Evolutionary conservation across 2,797 vertebrate genomes (phyloP).

Genomic region (Gallinago stenura): DNA sequence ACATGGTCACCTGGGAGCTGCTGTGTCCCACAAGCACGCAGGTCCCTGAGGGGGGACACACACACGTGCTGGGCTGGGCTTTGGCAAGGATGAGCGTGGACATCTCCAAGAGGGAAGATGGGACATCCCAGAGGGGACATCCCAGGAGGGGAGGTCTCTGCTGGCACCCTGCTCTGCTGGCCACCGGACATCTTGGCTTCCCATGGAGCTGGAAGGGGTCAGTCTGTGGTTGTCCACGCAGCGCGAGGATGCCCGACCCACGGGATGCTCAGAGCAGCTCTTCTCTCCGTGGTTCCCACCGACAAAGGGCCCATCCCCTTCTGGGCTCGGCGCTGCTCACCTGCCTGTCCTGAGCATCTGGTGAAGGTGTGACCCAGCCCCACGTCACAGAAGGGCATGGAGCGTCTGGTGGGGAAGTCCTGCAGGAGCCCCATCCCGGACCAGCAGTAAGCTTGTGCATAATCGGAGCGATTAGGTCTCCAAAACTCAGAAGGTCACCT

Average conservation of each 20-base stretch:
- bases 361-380: background rate
- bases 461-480: rapidly evolving
- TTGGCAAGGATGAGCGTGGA: rapidly evolving
- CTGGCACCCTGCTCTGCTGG: background rate
- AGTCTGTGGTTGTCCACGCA: rapidly evolving
- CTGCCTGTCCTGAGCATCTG: background rate
- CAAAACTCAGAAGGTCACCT: background rate
- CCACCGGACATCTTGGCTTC: background rate
- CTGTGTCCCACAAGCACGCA: background rate
- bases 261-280: background rate
- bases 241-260: background rate
- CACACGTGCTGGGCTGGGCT: background rate
- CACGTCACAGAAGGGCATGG: background rate
- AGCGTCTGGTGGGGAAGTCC: background rate
- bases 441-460: rapidly evolving
- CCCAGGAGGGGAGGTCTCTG: background rate
- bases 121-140: background rate
- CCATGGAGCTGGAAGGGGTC: rapidly evolving
- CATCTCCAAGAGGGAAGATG: background rate
- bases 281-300: background rate
- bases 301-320: rapidly evolving
- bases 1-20: rapidly evolving
- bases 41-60: background rate
- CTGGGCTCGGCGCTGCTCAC: rapidly evolving
- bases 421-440: background rate